phyloP scores from a whole-genome alignment of 2,888 invertebrate species.

The Leptinotarsa haldemani region DNA sequence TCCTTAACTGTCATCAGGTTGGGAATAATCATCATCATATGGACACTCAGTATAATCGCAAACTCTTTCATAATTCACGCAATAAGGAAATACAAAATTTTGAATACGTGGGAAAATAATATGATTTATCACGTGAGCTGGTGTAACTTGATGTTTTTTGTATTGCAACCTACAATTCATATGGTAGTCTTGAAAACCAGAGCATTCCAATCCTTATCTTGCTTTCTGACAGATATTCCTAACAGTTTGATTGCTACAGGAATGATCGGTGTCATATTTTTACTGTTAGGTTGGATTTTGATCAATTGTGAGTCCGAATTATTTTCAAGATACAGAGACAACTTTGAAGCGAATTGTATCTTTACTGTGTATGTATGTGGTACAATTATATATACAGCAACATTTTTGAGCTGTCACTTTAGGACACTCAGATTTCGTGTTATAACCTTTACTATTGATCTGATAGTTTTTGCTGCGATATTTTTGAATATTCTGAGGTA shows the following conservation, averaged over 20 bases:
- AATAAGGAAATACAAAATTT: constrained; percentile 32
- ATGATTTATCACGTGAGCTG: constrained; percentile 32
- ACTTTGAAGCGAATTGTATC: background rate
- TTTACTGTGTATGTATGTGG: constrained; percentile 12
- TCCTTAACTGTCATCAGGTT: background rate
- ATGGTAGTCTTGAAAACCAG: background rate
- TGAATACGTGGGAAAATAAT: constrained; percentile 38
- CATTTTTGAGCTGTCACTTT: constrained; percentile 22
- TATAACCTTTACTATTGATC: constrained; percentile 7
- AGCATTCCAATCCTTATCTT: background rate
- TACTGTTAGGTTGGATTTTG: background rate
- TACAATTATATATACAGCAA: constrained; percentile 12
- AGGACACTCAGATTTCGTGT: background rate
- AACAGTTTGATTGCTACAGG: background rate
- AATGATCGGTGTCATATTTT: background rate
- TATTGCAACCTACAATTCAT: background rate
- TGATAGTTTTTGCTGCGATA: constrained; percentile 10
- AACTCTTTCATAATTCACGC: constrained; percentile 33
- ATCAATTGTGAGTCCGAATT: background rate
- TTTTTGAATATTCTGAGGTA: constrained; percentile 26
- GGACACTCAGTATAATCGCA: constrained; percentile 2
- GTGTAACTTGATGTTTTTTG: background rate
- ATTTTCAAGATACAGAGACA: background rate
- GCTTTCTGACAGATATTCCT: background rate
- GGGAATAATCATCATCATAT: background rate